Percentiles rank a stretch among this genome's conserved stretches.
These are phyloP conservation scores for Parauchenoglanis ngamensis DNA, from an alignment of 2,797 vertebrate genomes.

Conservation along the genomic window DNA sequence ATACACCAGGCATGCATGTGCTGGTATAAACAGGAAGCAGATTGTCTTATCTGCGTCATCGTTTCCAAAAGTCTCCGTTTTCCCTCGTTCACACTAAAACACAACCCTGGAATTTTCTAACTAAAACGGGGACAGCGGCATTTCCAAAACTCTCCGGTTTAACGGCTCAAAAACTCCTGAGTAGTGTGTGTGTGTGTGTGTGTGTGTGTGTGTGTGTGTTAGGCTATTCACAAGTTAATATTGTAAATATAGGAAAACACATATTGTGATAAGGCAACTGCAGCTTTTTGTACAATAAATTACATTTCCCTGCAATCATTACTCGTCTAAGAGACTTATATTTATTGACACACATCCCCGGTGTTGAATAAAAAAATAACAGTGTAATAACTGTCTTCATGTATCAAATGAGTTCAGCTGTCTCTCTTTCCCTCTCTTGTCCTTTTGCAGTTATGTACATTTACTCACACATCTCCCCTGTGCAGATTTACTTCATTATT, in stretches of 20 bases:
- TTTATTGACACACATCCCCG: not conserved
- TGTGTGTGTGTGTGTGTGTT: not conserved
- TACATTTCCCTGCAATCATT: not conserved
- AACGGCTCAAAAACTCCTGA: no score
- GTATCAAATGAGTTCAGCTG: no score
- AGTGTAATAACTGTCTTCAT: no score
- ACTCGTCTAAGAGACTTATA: not conserved
- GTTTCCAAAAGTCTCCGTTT: no score
- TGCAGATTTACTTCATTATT: slow-evolving; percentile 48
- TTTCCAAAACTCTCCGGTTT: no score
- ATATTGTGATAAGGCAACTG: not conserved
- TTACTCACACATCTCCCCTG: not conserved
- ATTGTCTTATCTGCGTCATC: no score
- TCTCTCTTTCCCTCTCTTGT: not conserved
- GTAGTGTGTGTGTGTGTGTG: not conserved
- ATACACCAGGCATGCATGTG: no score
- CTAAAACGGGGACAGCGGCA: no score
- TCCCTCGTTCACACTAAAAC: no score
- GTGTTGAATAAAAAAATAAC: not conserved
- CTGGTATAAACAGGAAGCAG: no score
- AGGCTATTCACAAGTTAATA: not conserved
- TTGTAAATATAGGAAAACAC: not conserved
- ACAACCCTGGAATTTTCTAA: no score
- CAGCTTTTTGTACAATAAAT: not conserved
- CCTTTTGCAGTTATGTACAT: not conserved